Base-by-base conservation (phyloP, 2,797 vertebrate species). In the Chlorospingus flavigularis region DNA sequence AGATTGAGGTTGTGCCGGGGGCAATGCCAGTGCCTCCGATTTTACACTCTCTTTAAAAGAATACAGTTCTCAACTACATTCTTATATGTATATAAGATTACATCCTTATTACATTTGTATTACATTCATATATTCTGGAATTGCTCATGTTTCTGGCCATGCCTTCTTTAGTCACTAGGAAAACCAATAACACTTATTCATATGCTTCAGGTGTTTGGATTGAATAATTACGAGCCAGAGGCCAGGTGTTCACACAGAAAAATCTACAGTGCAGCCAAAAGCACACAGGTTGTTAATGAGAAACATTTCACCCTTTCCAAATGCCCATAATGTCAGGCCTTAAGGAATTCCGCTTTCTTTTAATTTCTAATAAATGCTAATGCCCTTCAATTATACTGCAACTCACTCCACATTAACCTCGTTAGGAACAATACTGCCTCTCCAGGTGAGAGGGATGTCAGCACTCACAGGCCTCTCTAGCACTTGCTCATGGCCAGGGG, bases 311-410 rank as follows among this genome's bases (percentile, higher is more conserved):
- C 72, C 54, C 73, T 57, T 58, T 23, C 66, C 45, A 85, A 71
- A 86, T 16, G 24, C 35, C 33, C 4, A 9, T 53, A 40, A n/a
- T 24, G 39, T 55, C 37, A 90, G 42, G 19, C 50, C 35, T 60
- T 58, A 23, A 90, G 62, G 28, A 86, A 78, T 87, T 95, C 39
- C 66, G 23, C 45, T 82, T 62, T 51, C 40, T 83, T 88, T 88
- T 54, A 63, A 88, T 85, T 92, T 84, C 58, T 82, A 91, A 91
- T 77, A 83, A 82, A 68, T 35, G 51, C 26, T 86, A 89, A 91
- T 61, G 61, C 23, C 23, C n/a, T 92, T 90, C 48, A 93, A 66
- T 86, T 70, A 88, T 47, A 65, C 68, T 51, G 43, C 31, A 92
- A 40, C 45, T 43, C 31, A 68, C 54, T 40, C 48, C 78, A 61